These are phyloP conservation scores for Cyrtodaria siliqua DNA, from an alignment of 2,888 invertebrate species.

Conservation along the genomic window DNA sequence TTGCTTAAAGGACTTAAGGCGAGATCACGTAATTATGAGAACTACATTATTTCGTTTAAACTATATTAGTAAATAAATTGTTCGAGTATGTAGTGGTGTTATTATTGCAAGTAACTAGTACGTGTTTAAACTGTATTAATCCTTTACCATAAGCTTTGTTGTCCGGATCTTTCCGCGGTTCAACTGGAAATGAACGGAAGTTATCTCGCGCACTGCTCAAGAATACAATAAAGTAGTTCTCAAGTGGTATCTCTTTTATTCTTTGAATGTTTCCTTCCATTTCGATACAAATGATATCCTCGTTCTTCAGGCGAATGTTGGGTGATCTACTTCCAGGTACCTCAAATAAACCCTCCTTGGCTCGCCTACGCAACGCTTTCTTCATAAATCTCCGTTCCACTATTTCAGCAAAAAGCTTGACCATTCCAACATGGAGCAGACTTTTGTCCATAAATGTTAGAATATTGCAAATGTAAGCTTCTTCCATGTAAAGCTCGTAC, in stretches of 20 bases:
- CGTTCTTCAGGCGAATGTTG: slow-evolving; percentile 60
- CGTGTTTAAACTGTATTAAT: too few relatives aligned
- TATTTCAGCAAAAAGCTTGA: slow-evolving; percentile 66
- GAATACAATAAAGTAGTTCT: slow-evolving; percentile 68
- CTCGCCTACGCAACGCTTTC: slow-evolving; percentile 59
- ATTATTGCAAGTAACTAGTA: too few relatives aligned
- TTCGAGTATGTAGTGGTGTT: too few relatives aligned
- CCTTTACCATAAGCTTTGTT: slow-evolving; percentile 62
- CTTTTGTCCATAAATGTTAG: slow-evolving; percentile 66
- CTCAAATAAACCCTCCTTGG: slow-evolving; percentile 69
- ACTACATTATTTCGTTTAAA: too few relatives aligned
- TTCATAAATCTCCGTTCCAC: slow-evolving; percentile 67
- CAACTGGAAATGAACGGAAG: slow-evolving; percentile 67
- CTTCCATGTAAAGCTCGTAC: slow-evolving; percentile 63
- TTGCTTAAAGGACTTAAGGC: too few relatives aligned
- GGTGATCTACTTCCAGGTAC: slow-evolving; percentile 66
- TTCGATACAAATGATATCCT: slow-evolving; percentile 67
- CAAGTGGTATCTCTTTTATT: slow-evolving; percentile 61
- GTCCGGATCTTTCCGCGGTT: slow-evolving; percentile 63
- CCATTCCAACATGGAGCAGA: slow-evolving; percentile 59
- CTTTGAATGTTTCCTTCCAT: slow-evolving; percentile 68
- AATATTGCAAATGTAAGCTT: slow-evolving; percentile 64
- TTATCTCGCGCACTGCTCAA: slow-evolving; percentile 68
- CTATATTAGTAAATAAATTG: too few relatives aligned
- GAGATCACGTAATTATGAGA: too few relatives aligned